These are phyloP conservation scores for Frankliniella intonsa DNA, from an alignment of 2,888 invertebrate species.

Conservation along the genomic window DNA sequence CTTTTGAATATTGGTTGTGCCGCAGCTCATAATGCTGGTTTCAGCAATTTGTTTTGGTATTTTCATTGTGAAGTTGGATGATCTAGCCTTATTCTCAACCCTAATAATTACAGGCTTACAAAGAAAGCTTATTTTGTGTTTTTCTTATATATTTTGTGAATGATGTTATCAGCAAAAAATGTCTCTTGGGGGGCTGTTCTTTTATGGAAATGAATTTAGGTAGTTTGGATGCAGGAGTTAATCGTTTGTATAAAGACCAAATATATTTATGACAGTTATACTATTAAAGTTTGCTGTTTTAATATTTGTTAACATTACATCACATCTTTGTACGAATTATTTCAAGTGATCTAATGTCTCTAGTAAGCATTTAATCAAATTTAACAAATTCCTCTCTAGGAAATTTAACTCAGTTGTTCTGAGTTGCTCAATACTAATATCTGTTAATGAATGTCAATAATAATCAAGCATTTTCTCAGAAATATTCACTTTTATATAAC, in stretches of 20 bases:
- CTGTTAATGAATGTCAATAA: too few species aligned
- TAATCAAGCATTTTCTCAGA: too few species aligned
- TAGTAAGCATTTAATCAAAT: not conserved
- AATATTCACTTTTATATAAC: too few species aligned
- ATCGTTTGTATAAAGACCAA: conserved; percentile 20
- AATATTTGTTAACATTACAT: conserved; percentile 18
- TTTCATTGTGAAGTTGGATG: not conserved
- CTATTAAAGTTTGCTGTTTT: not conserved
- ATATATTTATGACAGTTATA: conserved; percentile 24
- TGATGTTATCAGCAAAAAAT: not conserved
- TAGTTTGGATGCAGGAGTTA: not conserved
- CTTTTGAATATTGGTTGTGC: too few species aligned
- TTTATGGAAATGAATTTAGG: not conserved
- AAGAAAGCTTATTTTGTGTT: not conserved
- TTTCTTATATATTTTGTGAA: not conserved
- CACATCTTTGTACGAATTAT: not conserved
- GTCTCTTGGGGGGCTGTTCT: not conserved
- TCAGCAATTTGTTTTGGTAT: not conserved
- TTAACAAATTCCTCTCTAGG: not conserved
- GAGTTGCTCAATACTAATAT: not conserved
- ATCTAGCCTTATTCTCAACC: too few species aligned
- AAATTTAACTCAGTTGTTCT: not conserved
- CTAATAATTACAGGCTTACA: too few species aligned
- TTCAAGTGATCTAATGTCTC: not conserved
- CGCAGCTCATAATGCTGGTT: not conserved